Base-by-base conservation (phyloP, 2,113 vertebrate species). In the Neogobius melanostomus region DNA sequence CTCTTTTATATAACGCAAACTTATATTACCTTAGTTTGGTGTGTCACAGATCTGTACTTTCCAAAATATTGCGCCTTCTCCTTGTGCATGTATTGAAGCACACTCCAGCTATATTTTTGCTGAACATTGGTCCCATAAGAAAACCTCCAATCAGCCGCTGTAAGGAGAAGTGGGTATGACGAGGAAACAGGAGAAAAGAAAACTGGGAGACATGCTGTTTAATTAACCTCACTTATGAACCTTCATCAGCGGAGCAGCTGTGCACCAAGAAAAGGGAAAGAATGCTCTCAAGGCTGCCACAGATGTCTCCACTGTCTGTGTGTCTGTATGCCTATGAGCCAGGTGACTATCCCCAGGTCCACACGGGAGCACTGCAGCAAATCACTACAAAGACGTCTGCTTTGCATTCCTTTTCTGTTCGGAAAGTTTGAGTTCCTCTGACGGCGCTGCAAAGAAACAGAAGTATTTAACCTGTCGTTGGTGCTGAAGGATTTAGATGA, bases 211-310 rank as follows among this genome's bases (percentile, higher is more conserved):
- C 77, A 51, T 49, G 44, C 72, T 70, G 75, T 82, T 86, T 85
- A 88, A 92, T 90, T 85, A 87, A 88, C 85, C 83, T 89, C 82
- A 64, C 59, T 71, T 74, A 66, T 72, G 66, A 82, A 83, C 82
- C 74, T 76, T 66, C 75, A 85, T 84, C 77, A 84, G 56, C 59
- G 53, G 52, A 80, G 68, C 80, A 77, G 69, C 78, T 80, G 79
- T 71, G 65, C 51, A 64, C 61, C 80, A 64, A 57, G 46, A 75
- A 84, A 66, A 11, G 43, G 73, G 71, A 54, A 16, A 60, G 66
- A 56, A 66, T n/a, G 50, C 46, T 52, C 54, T 12, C 17, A 57
- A 64, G 50, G 17, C 59, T 62, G 71, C 66, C 57, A 75, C 74
- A 80, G 64, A 77, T 54, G 72, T 76, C 67, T 71, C 52, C 53